These are phyloP conservation scores for Chiloscyllium plagiosum DNA, from an alignment of 2,113 vertebrate species.

Conservation along the genomic window DNA sequence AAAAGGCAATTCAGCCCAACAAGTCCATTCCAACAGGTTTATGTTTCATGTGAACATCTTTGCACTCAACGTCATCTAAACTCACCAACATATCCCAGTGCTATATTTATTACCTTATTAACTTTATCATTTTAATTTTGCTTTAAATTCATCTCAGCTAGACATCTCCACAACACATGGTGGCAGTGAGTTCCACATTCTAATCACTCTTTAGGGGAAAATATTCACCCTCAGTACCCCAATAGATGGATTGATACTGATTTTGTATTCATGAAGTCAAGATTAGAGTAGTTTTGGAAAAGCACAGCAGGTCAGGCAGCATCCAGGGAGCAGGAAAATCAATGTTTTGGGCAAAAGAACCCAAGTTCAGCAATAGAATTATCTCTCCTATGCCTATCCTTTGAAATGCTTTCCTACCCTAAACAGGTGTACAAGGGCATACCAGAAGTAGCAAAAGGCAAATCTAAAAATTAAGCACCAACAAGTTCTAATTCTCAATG, in stretches of 20 bases:
- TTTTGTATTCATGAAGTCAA: background rate
- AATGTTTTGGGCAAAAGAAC: no score
- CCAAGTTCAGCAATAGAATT: no score
- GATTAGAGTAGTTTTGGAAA: no score
- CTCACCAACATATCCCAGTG: background rate
- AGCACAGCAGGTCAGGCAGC: no score
- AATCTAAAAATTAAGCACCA: no score
- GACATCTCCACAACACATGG: background rate
- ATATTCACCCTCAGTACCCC: background rate
- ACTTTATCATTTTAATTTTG: background rate
- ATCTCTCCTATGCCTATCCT: background rate
- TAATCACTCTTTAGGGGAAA: background rate
- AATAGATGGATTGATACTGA: background rate
- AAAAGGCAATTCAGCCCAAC: background rate
- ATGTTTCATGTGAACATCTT: background rate
- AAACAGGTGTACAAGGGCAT: no score
- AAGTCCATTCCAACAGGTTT: background rate
- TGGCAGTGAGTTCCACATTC: background rate
- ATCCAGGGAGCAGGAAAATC: no score
- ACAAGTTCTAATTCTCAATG: no score
- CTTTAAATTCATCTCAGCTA: background rate
- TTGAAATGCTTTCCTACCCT: background rate
- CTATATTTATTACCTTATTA: background rate
- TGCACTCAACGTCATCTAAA: background rate
- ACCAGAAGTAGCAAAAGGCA: no score